phyloP scores from a whole-genome alignment of 2,113 vertebrate genomes.

The Marmota flaviventris region DNA sequence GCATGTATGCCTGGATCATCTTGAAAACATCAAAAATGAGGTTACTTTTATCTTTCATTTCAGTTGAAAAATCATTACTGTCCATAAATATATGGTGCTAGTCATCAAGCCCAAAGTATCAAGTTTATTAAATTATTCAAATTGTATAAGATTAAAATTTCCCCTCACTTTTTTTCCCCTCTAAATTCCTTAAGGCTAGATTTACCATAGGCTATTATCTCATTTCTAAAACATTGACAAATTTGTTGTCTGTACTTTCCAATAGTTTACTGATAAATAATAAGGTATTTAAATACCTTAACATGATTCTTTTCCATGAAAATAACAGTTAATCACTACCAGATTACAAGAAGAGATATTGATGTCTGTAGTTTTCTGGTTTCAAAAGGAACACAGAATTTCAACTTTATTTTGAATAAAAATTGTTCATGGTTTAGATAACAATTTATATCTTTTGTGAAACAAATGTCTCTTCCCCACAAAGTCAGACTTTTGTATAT shows the following conservation, averaged over 20 bases:
- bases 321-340: conserved; percentile 20
- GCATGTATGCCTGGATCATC: background rate
- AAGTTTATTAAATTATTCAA: conserved; percentile 19
- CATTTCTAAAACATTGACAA: conserved; percentile 25
- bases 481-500: conserved; percentile 74
- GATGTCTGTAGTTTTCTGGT: conserved; percentile 52
- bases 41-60: conserved; percentile 51
- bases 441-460: conserved; percentile 81
- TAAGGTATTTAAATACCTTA: conserved; percentile 30
- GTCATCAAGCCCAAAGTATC: background rate
- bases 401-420: conserved; percentile 71
- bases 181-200: background rate
- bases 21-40: background rate
- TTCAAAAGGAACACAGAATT: conserved; percentile 66
- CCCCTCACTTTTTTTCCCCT: background rate
- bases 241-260: conserved; percentile 21
- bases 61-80: conserved; percentile 42
- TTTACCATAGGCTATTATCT: background rate
- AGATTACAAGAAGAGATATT: background rate
- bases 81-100: background rate
- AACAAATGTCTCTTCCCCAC: conserved; percentile 79
- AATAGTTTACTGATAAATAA: background rate
- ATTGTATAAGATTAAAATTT: conserved; percentile 26
- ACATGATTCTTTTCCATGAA: background rate
- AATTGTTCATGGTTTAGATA: conserved; percentile 70